phyloP scores from a whole-genome alignment of 1,140 invertebrate genomes.

The Achatina immaculata region DNA sequence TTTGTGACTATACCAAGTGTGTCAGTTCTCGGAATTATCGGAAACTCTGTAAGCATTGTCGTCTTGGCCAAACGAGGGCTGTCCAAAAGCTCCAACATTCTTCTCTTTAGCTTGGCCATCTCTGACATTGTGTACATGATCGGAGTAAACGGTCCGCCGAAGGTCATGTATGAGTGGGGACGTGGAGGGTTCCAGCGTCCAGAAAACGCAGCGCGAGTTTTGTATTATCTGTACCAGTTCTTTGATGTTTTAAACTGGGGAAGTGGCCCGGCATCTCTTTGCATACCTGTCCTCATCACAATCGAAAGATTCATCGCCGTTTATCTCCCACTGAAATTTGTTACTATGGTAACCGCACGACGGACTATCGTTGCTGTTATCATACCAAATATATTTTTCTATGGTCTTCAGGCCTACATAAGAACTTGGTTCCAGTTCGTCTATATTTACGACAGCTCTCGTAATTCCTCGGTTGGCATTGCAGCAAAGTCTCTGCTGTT shows the following conservation, averaged over 20 bases:
- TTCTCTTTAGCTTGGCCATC: not conserved
- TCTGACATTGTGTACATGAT: not conserved
- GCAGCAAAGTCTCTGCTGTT: not conserved
- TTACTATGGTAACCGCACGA: not conserved
- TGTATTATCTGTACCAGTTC: not conserved
- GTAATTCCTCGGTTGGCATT: conserved; percentile 5
- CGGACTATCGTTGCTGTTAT: not conserved
- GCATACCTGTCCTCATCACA: not conserved
- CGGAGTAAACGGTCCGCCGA: not conserved
- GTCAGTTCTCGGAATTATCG: not conserved
- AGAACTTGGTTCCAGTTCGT: conserved; percentile 26
- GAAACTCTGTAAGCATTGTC: not conserved
- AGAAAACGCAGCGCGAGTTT: not conserved
- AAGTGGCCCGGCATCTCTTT: not conserved
- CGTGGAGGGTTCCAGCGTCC: not conserved
- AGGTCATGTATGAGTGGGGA: not conserved
- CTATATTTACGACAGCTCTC: not conserved
- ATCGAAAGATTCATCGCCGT: conserved; percentile 17
- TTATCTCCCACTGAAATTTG: conserved; percentile 6
- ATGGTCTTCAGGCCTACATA: not conserved
- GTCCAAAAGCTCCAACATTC: conserved; percentile 1
- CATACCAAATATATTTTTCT: not conserved
- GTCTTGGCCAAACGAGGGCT: not conserved
- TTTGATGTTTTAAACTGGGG: not conserved
- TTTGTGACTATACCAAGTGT: not conserved